Conservation (phyloP, 2,888 invertebrate genomes). For the Orthosia cruda region DNA sequence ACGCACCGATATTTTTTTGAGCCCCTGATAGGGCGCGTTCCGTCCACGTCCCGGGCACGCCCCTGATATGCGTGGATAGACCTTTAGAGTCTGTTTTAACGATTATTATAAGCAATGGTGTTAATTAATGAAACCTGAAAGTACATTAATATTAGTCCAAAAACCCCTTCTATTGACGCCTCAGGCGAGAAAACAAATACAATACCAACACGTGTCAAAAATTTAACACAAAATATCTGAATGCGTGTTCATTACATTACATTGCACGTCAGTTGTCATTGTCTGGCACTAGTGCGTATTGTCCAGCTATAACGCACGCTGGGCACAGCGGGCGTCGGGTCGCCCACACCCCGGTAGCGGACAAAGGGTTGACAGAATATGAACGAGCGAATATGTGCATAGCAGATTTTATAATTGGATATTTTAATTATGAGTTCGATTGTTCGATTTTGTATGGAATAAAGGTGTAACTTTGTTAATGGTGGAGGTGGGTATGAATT, state of each 20-base stretch:
- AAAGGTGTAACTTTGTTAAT: constrained; percentile 36
- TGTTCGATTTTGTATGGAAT: constrained; percentile 38
- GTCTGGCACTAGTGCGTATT: constrained; percentile 59
- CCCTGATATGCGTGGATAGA: too few relatives aligned
- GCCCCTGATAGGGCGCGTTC: too few relatives aligned
- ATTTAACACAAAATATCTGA: constrained; percentile 75
- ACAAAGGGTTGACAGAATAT: constrained; percentile 68
- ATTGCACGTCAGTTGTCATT: constrained; percentile 62
- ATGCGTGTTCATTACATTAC: constrained; percentile 80
- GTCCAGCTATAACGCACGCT: constrained; percentile 75
- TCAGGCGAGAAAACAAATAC: constrained; percentile 77
- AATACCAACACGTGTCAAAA: constrained; percentile 76
- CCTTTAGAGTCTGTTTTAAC: neutral
- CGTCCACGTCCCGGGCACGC: too few relatives aligned
- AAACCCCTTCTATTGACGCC: constrained; percentile 71
- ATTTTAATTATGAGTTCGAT: constrained; percentile 67
- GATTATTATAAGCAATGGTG: neutral
- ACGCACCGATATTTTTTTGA: too few relatives aligned
- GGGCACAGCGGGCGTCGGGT: constrained; percentile 73
- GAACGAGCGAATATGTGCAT: constrained; percentile 62
- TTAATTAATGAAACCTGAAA: constrained; percentile 25
- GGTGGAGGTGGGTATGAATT: neutral
- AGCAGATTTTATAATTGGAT: constrained; percentile 64
- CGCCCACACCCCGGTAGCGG: constrained; percentile 76
- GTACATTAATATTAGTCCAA: constrained; percentile 31